Evolutionary conservation across 1,140 invertebrate species (phyloP).

Genomic region (Cherax destructor): DNA sequence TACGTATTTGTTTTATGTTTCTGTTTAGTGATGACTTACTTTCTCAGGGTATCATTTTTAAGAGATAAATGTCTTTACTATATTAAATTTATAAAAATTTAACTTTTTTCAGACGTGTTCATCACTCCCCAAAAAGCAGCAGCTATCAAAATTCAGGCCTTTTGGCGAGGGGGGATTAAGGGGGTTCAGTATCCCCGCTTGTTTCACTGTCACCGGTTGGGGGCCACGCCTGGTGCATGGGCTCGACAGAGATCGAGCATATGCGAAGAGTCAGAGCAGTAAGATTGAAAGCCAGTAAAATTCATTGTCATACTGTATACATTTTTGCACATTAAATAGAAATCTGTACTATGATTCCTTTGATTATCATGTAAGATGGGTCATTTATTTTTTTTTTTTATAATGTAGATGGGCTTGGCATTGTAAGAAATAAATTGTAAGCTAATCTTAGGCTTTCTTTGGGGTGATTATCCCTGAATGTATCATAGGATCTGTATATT

Average conservation of each 20-base stretch:
- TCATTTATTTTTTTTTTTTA: no score
- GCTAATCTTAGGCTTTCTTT: no score
- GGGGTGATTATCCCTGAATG: no score
- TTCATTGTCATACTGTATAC: background rate
- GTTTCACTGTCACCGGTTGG: conserved; percentile 74
- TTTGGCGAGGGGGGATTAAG: conserved; percentile 83
- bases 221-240: conserved; percentile 75
- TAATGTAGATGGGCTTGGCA: no score
- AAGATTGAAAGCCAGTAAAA: background rate
- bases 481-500: no score
- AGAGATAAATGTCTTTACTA: background rate
- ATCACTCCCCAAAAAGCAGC: conserved; percentile 84
- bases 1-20: no score
- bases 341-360: no score
- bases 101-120: conserved; percentile 78
- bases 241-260: conserved; percentile 77
- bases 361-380: no score
- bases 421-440: no score
- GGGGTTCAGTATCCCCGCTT: conserved; percentile 75
- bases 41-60: no score
- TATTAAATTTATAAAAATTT: background rate
- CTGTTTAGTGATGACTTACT: no score
- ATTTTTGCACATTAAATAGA: no score
- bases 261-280: conserved; percentile 79
- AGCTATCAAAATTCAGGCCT: conserved; percentile 87